Conservation (phyloP, 2,888 invertebrate species). For the Phragmatobia fuliginosa region DNA sequence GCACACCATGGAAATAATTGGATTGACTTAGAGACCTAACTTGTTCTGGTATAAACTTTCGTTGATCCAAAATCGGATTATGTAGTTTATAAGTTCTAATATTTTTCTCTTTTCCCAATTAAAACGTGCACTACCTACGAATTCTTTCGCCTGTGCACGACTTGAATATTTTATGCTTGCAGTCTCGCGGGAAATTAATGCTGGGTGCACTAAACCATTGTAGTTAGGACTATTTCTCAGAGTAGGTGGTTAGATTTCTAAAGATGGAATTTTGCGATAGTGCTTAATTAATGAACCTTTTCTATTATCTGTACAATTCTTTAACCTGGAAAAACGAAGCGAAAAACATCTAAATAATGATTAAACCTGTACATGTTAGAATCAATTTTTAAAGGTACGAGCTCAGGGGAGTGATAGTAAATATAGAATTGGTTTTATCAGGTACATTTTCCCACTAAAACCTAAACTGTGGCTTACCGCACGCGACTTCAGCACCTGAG, state of each 20-base stretch:
- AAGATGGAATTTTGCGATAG: constrained; percentile 45
- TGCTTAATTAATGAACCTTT: constrained; percentile 26
- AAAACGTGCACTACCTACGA: constrained; percentile 64
- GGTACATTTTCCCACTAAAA: constrained; percentile 56
- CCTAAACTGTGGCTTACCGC: constrained; percentile 67
- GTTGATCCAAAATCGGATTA: constrained; percentile 48
- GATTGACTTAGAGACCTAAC: neutral
- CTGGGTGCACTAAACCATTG: constrained; percentile 68
- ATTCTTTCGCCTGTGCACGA: constrained; percentile 64
- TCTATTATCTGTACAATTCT: constrained; percentile 14
- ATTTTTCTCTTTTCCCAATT: constrained; percentile 66
- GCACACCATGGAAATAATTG: neutral
- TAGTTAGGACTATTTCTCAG: constrained; percentile 64
- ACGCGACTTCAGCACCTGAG: constrained; percentile 62
- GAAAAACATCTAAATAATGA: constrained; percentile 20
- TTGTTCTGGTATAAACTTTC: constrained; percentile 7
- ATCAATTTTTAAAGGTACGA: constrained; percentile 54
- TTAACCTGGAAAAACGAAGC: constrained; percentile 16
- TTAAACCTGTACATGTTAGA: constrained; percentile 36
- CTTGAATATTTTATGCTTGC: constrained; percentile 75
- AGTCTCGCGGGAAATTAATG: constrained; percentile 74
- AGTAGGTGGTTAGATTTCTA: constrained; percentile 58
- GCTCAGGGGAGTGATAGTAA: constrained; percentile 53
- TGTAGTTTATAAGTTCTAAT: constrained; percentile 31
- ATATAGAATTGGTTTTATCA: constrained; percentile 62